A percentile compares a stretch with the other conserved stretches of the same genome.
Conservation (phyloP, 2,888 invertebrate species). For the Drosophila pegasa region DNA sequence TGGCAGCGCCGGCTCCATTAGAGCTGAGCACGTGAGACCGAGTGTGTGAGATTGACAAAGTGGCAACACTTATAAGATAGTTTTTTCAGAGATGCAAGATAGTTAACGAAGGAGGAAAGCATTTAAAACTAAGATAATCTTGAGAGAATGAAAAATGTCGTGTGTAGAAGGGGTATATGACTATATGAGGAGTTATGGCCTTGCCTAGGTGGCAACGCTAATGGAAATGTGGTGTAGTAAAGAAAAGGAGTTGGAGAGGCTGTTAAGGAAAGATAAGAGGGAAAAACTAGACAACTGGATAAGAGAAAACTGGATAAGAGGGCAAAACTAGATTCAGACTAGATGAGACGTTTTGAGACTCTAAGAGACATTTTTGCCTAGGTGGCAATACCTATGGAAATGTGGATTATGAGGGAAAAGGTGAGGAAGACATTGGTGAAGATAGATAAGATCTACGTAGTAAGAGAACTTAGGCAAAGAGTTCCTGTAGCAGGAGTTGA, state of each 20-base stretch:
- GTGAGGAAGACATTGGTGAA: too few species aligned
- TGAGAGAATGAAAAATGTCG: neutral
- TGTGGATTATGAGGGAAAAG: too few species aligned
- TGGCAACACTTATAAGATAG: neutral
- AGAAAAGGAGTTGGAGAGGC: neutral
- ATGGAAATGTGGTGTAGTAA: neutral
- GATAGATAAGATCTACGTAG: too few species aligned
- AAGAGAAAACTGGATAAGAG: too few species aligned
- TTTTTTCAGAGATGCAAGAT: neutral
- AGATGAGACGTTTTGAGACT: too few species aligned
- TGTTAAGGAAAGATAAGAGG: neutral
- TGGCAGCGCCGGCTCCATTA: neutral
- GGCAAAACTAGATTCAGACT: too few species aligned
- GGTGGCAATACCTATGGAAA: neutral
- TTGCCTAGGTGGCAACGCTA: neutral
- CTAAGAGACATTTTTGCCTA: too few species aligned
- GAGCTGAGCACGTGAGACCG: neutral
- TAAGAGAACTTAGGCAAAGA: too few species aligned
- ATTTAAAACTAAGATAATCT: neutral
- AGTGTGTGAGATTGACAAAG: too few species aligned
- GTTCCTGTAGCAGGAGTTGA: too few species aligned
- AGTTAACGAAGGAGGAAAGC: neutral
- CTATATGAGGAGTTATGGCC: neutral
- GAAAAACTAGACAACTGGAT: too few species aligned
- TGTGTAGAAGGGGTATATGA: too few species aligned